These are phyloP conservation scores for Drosophila fungiperda DNA, from an alignment of 2,888 invertebrate species.

Conservation along the genomic window DNA sequence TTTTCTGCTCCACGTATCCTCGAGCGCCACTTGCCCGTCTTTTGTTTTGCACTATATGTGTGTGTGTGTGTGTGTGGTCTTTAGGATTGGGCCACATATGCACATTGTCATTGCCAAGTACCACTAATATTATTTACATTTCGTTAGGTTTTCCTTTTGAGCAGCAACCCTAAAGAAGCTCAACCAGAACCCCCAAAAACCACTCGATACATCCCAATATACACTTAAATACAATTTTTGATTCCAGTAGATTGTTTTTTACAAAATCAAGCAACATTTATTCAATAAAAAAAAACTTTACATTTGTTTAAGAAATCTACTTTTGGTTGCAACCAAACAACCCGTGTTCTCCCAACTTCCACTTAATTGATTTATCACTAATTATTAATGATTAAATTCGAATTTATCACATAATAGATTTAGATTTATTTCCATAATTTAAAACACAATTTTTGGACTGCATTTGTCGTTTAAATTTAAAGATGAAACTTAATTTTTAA, in stretches of 20 bases:
- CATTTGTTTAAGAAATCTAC: not conserved
- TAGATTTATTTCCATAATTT: not conserved
- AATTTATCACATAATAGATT: not conserved
- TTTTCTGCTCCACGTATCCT: constrained; percentile 33
- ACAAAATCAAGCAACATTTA: not conserved
- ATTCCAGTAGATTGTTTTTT: not conserved
- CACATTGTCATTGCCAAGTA: constrained; percentile 80
- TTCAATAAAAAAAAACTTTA: not conserved
- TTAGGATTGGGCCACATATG: constrained; percentile 73
- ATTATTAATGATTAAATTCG: not conserved
- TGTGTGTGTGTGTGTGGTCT: constrained; percentile 54
- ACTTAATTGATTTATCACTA: not conserved
- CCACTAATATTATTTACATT: constrained; percentile 79
- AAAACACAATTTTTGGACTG: not conserved
- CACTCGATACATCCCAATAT: constrained; percentile 34
- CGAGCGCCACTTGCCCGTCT: constrained; percentile 61
- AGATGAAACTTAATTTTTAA: not conserved
- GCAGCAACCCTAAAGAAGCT: constrained; percentile 1
- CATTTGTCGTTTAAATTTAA: not conserved
- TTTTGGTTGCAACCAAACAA: not conserved
- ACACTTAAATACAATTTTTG: not conserved
- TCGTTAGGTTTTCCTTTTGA: constrained; percentile 68
- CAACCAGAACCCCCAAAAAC: constrained; percentile 19
- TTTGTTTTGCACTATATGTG: constrained; percentile 65
- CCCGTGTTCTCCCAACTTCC: not conserved